A percentile compares a stretch with the other conserved stretches of the same genome.
These are phyloP conservation scores for Drosophila fuyamai DNA, from an alignment of 1,140 invertebrate species.

Conservation along the genomic window DNA sequence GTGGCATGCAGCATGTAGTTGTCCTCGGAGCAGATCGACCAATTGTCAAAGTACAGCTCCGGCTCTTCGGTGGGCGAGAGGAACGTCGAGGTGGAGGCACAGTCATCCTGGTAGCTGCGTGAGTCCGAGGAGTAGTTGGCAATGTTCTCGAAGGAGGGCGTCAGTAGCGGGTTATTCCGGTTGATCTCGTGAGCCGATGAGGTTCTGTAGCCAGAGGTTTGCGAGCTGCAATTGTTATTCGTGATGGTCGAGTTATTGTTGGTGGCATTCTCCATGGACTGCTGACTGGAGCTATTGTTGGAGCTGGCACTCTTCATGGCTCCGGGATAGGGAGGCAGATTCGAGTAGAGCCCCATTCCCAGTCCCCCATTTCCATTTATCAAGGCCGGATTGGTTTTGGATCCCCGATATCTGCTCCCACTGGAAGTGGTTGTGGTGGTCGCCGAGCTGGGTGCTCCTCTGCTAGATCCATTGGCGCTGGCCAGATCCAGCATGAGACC, in stretches of 20 bases:
- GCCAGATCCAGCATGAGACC: slow-evolving; percentile 89
- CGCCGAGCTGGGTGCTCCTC: slow-evolving; percentile 37
- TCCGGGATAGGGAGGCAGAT: slow-evolving; percentile 75
- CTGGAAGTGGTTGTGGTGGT: slow-evolving; percentile 29
- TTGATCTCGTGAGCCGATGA: slow-evolving; percentile 85
- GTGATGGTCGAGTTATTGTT: slow-evolving; percentile 76
- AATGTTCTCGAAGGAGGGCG: slow-evolving; percentile 82
- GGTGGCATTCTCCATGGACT: slow-evolving; percentile 67
- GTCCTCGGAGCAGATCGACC: slow-evolving; percentile 89
- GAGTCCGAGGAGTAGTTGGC: slow-evolving; percentile 84
- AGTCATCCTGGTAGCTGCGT: slow-evolving; percentile 81
- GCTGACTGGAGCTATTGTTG: slow-evolving; percentile 71
- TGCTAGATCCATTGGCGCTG: slow-evolving; percentile 32
- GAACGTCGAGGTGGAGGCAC: slow-evolving; percentile 84
- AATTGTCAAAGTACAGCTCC: slow-evolving; percentile 88
- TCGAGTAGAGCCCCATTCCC: slow-evolving; percentile 62
- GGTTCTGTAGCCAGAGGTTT: slow-evolving; percentile 81
- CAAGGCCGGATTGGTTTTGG: slow-evolving; percentile 50
- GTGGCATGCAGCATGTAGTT: slow-evolving; percentile 79
- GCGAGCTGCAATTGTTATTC: slow-evolving; percentile 74
- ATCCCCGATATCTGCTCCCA: slow-evolving; percentile 56
- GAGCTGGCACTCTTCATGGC: slow-evolving; percentile 72
- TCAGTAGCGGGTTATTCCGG: slow-evolving; percentile 75
- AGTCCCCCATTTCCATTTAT: slow-evolving; percentile 68
- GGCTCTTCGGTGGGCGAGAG: slow-evolving; percentile 88